Percentiles rank a stretch among this genome's conserved stretches.
Conservation (phyloP, 2,113 vertebrate genomes). For the Gasterosteus aculeatus region DNA sequence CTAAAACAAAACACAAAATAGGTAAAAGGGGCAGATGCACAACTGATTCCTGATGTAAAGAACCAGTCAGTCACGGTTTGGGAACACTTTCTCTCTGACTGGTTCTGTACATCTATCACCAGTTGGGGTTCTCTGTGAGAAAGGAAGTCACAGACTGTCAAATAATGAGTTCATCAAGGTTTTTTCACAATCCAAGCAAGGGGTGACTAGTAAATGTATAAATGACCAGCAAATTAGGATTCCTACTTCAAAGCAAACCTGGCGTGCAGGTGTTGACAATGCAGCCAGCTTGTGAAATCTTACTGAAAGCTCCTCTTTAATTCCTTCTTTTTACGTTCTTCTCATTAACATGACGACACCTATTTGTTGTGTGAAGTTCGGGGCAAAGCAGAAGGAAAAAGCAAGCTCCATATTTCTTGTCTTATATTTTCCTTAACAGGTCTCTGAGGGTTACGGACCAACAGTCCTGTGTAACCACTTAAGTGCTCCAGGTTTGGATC, state of each 20-base stretch:
- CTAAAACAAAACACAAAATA: background rate
- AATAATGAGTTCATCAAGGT: background rate
- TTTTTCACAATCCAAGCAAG: background rate
- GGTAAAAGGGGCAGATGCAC: background rate
- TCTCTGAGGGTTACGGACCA: slow-evolving; percentile 1
- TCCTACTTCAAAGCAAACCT: background rate
- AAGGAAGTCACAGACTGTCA: background rate
- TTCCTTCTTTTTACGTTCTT: background rate
- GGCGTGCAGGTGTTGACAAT: background rate
- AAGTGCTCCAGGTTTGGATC: background rate
- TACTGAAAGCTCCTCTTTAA: background rate
- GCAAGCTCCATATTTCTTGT: background rate
- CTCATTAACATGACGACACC: background rate
- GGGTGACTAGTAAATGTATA: background rate
- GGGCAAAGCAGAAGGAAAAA: background rate
- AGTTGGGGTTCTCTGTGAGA: too few species aligned
- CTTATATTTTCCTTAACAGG: slow-evolving; percentile 10
- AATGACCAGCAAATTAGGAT: background rate
- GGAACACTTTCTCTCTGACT: too few species aligned
- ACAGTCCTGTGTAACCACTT: background rate
- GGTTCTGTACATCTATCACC: background rate
- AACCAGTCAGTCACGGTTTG: too few species aligned
- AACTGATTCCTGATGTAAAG: background rate
- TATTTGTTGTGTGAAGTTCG: background rate
- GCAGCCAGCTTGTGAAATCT: background rate